A percentile compares a stretch with the other conserved stretches of the same genome.
Evolutionary conservation across 2,888 invertebrate species (phyloP).

Genomic region (Latrodectus hesperus): DNA sequence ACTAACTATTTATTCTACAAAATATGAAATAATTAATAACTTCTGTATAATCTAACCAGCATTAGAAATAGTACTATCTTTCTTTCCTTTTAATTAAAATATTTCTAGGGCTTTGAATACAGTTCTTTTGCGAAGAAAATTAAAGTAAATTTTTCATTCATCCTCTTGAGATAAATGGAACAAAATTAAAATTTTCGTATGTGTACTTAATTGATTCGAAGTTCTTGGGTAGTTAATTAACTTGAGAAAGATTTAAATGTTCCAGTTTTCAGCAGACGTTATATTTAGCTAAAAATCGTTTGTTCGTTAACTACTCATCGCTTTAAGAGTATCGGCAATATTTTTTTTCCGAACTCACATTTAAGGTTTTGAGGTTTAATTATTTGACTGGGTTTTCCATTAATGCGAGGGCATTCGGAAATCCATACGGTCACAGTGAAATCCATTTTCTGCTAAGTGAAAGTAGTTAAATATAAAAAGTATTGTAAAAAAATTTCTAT

Average conservation of each 20-base stretch:
- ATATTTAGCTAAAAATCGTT: neutral
- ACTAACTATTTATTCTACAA: no score
- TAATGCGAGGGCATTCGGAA: neutral
- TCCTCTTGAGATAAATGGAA: no score
- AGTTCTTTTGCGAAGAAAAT: no score
- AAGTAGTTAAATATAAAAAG: no score
- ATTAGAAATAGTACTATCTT: no score
- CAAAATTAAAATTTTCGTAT: neutral
- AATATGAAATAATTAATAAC: no score
- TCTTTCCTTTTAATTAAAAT: no score
- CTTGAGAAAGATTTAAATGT: neutral
- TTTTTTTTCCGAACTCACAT: neutral
- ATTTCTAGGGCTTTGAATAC: no score
- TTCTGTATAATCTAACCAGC: no score
- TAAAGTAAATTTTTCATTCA: no score
- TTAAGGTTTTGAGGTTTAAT: neutral
- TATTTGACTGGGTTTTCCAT: neutral
- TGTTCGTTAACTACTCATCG: neutral
- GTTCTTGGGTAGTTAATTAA: neutral
- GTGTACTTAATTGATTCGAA: conserved; percentile 5
- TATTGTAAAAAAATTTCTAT: no score
- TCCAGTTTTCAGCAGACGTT: neutral
- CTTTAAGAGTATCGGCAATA: neutral
- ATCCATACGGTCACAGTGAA: neutral
- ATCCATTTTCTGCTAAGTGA: neutral